Conservation (phyloP, 2,797 vertebrate species). For the Eulemur coronatus region DNA sequence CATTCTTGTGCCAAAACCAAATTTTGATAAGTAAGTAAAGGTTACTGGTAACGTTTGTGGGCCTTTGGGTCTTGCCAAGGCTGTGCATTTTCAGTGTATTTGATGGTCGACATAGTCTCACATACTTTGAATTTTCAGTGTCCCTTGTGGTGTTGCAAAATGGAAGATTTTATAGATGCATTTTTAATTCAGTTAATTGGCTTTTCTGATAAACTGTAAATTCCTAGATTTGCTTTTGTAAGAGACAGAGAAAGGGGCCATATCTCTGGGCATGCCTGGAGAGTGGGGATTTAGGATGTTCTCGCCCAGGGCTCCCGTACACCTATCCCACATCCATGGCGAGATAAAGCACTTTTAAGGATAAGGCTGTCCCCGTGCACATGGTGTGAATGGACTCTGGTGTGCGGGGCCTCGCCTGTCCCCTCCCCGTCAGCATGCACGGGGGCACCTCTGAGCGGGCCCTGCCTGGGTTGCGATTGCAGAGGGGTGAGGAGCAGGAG, state of each 20-base stretch:
- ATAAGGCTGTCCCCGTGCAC: background rate
- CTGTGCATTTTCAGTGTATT: background rate
- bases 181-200: background rate
- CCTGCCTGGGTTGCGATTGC: background rate
- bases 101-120: background rate
- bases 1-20: background rate
- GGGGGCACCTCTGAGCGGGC: background rate
- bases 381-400: background rate
- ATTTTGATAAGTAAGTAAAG: background rate
- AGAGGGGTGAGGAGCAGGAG: background rate
- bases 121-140: background rate
- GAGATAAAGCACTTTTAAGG: background rate
- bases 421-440: background rate
- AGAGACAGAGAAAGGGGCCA: background rate
- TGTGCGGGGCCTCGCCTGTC: fast-evolving
- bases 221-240: background rate
- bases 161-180: background rate
- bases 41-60: background rate
- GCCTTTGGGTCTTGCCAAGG: background rate
- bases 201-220: background rate
- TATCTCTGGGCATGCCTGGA: background rate
- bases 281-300: background rate
- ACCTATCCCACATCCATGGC: background rate
- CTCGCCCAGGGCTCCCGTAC: background rate
- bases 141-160: background rate